Conservation (phyloP, 2,888 invertebrate species). For the Ochropleura leucogaster region DNA sequence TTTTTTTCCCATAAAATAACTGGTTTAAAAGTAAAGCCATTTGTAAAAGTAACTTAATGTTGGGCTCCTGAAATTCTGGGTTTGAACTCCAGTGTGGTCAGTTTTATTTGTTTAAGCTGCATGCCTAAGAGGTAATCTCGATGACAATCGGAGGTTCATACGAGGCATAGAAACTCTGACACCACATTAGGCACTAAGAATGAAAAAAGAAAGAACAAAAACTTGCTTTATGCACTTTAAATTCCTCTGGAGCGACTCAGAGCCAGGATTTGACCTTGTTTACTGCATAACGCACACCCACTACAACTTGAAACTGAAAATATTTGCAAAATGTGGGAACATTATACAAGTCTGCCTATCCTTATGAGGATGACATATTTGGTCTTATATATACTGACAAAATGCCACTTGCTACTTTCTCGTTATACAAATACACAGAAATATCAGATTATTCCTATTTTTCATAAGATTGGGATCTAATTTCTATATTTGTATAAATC, state of each 20-base stretch:
- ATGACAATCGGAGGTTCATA: too few relatives aligned
- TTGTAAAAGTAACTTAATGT: not conserved
- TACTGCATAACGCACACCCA: not conserved
- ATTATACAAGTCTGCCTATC: not conserved
- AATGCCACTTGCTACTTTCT: not conserved
- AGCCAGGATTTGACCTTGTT: not conserved
- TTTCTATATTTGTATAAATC: not conserved
- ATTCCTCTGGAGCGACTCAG: not conserved
- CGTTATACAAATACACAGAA: not conserved
- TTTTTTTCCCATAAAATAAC: too few relatives aligned
- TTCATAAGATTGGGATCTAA: not conserved
- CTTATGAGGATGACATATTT: not conserved
- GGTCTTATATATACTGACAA: not conserved
- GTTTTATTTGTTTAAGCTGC: not conserved
- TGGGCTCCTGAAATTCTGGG: not conserved
- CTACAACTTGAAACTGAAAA: not conserved
- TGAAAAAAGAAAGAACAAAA: too few relatives aligned
- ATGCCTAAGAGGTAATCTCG: too few relatives aligned
- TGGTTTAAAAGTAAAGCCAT: too few relatives aligned
- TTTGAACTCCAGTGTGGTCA: not conserved
- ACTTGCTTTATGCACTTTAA: not conserved
- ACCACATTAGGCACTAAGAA: too few relatives aligned
- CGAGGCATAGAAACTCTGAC: too few relatives aligned
- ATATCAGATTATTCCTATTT: not conserved
- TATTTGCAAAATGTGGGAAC: not conserved